Evolutionary conservation across 2,797 vertebrate genomes (phyloP), one percentile per base, ranked within the genome.

Genomic region (Lepidocolaptes lacrymiger): DNA sequence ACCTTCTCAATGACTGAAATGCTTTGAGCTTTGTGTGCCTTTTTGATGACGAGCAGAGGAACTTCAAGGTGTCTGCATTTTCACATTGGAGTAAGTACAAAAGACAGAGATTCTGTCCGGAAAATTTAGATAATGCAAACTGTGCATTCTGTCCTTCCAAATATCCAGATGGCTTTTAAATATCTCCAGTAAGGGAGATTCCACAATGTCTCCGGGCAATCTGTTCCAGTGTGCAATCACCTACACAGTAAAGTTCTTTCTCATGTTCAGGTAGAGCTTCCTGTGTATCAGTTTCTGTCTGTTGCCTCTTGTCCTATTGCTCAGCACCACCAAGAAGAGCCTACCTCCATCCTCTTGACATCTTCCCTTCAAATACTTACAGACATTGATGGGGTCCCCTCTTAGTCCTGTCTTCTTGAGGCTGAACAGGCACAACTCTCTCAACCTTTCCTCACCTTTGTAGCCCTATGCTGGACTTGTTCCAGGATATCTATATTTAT

Each of bases 251-350:
- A 24, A 36, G 3, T 36, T 48, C 36, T 41, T 81, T 12, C 49
- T 75, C 19, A 7, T 37, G 14, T 56, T 69, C 23, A 44, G 36
- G 17, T 37, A 37, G 26, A 83, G 22, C 8, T 51, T 30, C 8
- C 8, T 51, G 17, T 51, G 20, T 12, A 14, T 18, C 16, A n/a
- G 7, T n/a, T 83, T 22, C 49, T 89, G 28, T 51, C 32, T 0
- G 0, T 30, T 69, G 13, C 6, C 10, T 37, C 20, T 37, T 63
- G 9, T 69, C 55, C 56, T 30, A 0, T 28, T 69, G 43, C 43
- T 43, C 0, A 0, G 20, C n/a, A n/a, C 4, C 28, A 28, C 27
- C 1, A 51, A 30, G 7, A 37, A 76, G 13, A 49, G 36, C 43
- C 55, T 3, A 0, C 23, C 16, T 43, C 30, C 69, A n/a, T 75